Percentiles rank a stretch among this genome's conserved stretches.
Evolutionary conservation across 2,888 invertebrate species (phyloP).

Genomic region (Gymnocheta viridis): DNA sequence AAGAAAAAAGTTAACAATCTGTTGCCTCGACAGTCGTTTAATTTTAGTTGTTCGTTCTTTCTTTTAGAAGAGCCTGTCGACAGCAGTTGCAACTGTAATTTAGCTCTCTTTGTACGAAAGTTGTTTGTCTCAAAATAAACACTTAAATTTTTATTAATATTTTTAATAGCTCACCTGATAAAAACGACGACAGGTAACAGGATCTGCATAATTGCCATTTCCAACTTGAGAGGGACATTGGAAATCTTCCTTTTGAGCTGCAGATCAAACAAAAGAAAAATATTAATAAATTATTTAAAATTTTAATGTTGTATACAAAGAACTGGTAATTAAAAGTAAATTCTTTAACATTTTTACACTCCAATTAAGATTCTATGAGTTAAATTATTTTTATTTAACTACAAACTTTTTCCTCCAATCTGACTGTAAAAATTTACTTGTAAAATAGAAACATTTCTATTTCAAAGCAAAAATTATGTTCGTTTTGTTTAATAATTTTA

Average conservation of each 20-base stretch:
- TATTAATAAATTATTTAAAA: slow-evolving; percentile 9
- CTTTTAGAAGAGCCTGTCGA: too few species aligned
- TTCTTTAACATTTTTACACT: slow-evolving; percentile 39
- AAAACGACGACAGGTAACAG: slow-evolving; percentile 92
- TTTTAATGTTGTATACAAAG: neutral
- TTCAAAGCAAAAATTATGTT: slow-evolving; percentile 53
- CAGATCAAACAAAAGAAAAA: slow-evolving; percentile 52
- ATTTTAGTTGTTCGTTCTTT: too few species aligned
- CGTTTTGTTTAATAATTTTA: slow-evolving; percentile 45
- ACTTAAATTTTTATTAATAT: neutral
- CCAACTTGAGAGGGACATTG: slow-evolving; percentile 91
- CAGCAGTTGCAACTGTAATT: too few species aligned
- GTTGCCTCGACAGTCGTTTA: too few species aligned
- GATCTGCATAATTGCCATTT: slow-evolving; percentile 95
- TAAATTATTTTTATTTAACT: slow-evolving; percentile 40
- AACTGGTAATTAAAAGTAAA: slow-evolving; percentile 32
- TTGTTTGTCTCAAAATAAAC: too few species aligned
- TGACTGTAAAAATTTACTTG: slow-evolving; percentile 19
- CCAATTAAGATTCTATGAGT: slow-evolving; percentile 25
- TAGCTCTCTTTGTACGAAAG: too few species aligned
- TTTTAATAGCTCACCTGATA: slow-evolving; percentile 87
- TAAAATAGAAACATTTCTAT: slow-evolving; percentile 8
- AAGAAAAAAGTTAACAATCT: too few species aligned
- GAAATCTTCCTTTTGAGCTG: slow-evolving; percentile 85
- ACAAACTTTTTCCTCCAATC: slow-evolving; percentile 5